Evolutionary conservation across 2,113 vertebrate genomes (phyloP), one percentile per base, ranked within the genome.

Genomic region (Thalassarche chlororhynchos): DNA sequence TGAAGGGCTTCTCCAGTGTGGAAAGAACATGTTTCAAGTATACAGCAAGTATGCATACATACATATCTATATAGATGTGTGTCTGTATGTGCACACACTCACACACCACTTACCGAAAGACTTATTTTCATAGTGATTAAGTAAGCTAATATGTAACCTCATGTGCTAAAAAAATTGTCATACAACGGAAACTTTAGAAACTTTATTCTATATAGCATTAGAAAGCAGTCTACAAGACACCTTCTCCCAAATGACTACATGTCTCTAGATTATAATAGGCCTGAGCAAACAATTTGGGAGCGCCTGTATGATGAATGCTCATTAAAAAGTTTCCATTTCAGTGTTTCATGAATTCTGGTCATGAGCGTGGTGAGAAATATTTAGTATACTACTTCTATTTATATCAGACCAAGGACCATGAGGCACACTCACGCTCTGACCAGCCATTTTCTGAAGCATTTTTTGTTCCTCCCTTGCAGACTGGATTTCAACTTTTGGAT

Each of bases 401-500:
- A 3, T 36, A 77, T 38, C 49, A 83, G 58, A 47, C 8, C 0
- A 0, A 81, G n/a, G 61, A 58, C 12, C 2, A 2, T 18, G 2
- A 94, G 17, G 8, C n/a, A 79, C 6, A 32, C 13, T 69, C 47
- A 55, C 14, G n/a, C 28, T 69, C 31, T 66, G n/a, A 74, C 15
- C 46, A 86, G n/a, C 1, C 29, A 25, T 78, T 55, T 93, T 75
- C 84, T 78, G 32, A 55, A 70, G 28, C 31, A 62, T 36, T 66
- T 31, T 61, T 77, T 18, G 17, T 36, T 74, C 28, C 17, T 74
- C 7, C 17, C 21, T 85, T 51, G 88, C 80, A 80, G 58, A 46
- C n/a, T 51, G 28, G 16, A 64, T 76, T 60, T 46, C 20, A 83
- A 16, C 5, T 84, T 92, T 58, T 17, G 4, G 31, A 42, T 70